Evolutionary conservation across 1,140 invertebrate species (phyloP), one percentile per base, ranked within the genome.

Genomic region (Drosophila fuyamai): DNA sequence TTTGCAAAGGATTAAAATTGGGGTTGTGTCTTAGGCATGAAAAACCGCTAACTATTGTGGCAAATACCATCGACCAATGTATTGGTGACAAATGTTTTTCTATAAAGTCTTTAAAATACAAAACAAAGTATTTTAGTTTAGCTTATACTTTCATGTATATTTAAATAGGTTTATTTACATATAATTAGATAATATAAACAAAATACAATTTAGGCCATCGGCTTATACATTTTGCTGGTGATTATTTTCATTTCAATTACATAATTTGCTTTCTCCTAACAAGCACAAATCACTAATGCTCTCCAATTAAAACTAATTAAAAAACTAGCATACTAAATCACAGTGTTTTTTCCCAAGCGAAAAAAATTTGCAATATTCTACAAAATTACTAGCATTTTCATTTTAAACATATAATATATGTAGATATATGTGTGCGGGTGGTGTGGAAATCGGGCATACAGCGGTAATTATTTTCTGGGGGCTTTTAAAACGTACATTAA

Each of bases 241-340:
- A 40, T 47, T 29, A 14, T 60, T 9, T 56, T 44, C 56, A 72
- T 53, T 61, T 46, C 50, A 62, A 35, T 58, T 71, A 50, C 51
- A 41, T 47, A 29, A 27, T n/a, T 57, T 32, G 27, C 61, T 79
- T 51, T 40, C 12, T 16, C 13, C 12, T 1, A 35, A 48, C 63
- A 38, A 48, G 40, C 66, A 78, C 23, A 56, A 18, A 65, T 63
- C 66, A 74, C 41, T 70, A 46, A 41, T 58, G 63, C 63, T 27
- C 14, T 32, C 51, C 62, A 53, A 57, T 89, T 89, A 90, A 84
- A 89, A 89, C 85, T 90, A 89, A 89, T 89, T 89, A 89, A 88
- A 91, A 91, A 91, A 84, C 84, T 91, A 91, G 85, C 86, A 90
- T 73, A 84, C 90, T 91, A 91, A 90, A 91, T 91, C 90, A 91